Conservation (phyloP, 2,113 vertebrate species). For the Odontophorus gujanensis region DNA sequence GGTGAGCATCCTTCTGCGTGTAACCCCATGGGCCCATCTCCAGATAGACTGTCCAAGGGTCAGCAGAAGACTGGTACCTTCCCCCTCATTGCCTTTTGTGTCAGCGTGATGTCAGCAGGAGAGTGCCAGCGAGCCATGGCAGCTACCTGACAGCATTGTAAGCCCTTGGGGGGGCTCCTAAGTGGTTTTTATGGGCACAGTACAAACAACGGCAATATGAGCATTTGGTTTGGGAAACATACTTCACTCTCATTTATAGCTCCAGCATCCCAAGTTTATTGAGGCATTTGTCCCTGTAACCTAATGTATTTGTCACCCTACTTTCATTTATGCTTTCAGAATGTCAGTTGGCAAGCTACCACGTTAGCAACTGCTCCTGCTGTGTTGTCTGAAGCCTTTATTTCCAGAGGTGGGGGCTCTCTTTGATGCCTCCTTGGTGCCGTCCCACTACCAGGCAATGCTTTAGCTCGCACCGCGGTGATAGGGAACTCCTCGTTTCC, state of each 20-base stretch:
- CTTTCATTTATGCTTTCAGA: neutral
- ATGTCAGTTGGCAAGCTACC: neutral
- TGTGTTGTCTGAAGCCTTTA: neutral
- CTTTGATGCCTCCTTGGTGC: neutral
- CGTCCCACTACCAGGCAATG: neutral
- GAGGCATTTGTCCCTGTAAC: neutral
- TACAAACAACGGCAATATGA: neutral
- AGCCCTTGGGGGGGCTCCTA: neutral
- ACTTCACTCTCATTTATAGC: neutral
- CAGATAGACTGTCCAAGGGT: neutral
- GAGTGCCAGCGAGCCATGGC: neutral
- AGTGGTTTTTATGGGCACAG: neutral
- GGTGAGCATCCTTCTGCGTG: rapidly evolving
- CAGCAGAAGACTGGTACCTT: rapidly evolving
- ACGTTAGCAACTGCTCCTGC: neutral
- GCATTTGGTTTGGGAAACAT: neutral
- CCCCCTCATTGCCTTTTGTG: neutral
- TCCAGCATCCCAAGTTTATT: neutral
- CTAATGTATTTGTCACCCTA: neutral
- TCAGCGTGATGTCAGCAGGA: neutral
- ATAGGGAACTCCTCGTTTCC: neutral
- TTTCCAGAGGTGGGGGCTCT: neutral
- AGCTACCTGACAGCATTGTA: neutral
- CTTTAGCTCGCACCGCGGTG: rapidly evolving
- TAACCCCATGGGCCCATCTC: neutral